These are phyloP conservation scores for Cossypha polioptera DNA, from an alignment of 2,797 vertebrate species.

Conservation along the genomic window DNA sequence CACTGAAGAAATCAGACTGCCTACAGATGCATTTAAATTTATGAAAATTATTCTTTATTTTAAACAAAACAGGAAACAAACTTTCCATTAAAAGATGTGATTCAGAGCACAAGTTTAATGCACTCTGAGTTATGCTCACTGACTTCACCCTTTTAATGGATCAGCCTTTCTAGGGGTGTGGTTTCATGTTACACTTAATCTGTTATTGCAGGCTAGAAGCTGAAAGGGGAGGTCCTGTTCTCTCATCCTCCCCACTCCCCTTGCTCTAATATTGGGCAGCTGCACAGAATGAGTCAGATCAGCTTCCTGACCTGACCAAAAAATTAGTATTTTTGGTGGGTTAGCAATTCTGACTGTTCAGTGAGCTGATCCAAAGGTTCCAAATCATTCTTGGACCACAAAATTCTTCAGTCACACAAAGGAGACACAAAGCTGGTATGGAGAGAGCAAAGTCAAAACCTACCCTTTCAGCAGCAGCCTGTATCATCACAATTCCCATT, in stretches of 20 bases:
- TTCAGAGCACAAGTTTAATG: background rate
- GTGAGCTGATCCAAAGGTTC: background rate
- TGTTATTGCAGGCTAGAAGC: background rate
- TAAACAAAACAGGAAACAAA: background rate
- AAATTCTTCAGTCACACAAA: background rate
- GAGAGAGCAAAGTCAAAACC: background rate
- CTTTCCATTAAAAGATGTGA: background rate
- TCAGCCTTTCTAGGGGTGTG: background rate
- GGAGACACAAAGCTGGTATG: background rate
- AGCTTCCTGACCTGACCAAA: background rate
- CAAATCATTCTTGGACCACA: background rate
- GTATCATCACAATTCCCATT: background rate
- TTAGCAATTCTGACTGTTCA: background rate
- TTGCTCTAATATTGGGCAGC: background rate
- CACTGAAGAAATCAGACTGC: background rate
- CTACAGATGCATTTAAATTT: background rate
- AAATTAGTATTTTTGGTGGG: background rate
- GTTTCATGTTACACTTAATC: background rate
- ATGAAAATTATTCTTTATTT: background rate
- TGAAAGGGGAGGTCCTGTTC: background rate
- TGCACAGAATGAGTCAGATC: background rate
- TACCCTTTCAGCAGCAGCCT: background rate
- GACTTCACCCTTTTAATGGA: background rate
- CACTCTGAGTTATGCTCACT: background rate
- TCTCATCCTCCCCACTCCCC: background rate